Conservation (phyloP, 2,113 vertebrate species). For the Pipra filicauda region DNA sequence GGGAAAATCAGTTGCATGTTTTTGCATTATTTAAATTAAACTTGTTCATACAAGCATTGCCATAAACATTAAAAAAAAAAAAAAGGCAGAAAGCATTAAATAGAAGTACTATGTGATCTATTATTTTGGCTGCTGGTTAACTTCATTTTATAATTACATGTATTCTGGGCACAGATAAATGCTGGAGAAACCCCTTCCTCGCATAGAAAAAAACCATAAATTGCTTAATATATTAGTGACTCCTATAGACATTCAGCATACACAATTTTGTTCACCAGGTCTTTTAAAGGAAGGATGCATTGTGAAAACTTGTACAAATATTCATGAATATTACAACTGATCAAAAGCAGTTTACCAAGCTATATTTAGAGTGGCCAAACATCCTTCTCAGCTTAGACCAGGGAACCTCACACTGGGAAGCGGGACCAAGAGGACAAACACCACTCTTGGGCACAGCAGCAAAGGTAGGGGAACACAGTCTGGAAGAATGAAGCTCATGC, state of each 20-base stretch:
- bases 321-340: not conserved
- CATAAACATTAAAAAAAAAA: not conserved
- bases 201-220: not conserved
- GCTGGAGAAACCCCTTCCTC: not conserved
- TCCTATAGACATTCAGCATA: not conserved
- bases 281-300: not conserved
- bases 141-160: not conserved
- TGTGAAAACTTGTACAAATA: not conserved
- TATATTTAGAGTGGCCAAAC: not conserved
- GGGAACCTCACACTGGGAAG: not conserved
- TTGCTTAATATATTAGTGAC: not conserved
- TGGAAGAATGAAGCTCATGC: not conserved
- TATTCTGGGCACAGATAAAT: not conserved
- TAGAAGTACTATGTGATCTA: not conserved
- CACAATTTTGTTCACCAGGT: not conserved
- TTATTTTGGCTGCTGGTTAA: not conserved
- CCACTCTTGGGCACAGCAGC: not conserved
- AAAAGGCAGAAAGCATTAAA: not conserved
- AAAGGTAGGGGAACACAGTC: not conserved
- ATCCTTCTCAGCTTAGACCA: not conserved
- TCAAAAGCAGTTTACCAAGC: not conserved
- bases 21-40: not conserved
- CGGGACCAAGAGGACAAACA: not conserved
- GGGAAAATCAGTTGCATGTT: not conserved
- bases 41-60: not conserved